Base-by-base conservation (phyloP, 1,140 invertebrate species). In the Macrosteles quadrilineatus region DNA sequence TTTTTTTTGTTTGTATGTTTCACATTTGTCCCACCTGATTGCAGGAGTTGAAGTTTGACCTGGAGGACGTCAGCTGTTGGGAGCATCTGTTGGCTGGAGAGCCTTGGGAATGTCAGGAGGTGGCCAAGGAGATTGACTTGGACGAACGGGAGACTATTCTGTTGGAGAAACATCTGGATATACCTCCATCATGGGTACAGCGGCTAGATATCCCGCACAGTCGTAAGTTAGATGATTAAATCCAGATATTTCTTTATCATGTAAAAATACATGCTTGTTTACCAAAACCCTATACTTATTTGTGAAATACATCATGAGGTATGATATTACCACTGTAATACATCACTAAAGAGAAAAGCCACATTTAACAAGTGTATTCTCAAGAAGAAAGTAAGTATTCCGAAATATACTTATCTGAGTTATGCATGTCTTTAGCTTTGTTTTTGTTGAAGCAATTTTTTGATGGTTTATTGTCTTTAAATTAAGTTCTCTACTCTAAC, bases 131-230 rank as follows among this genome's bases (percentile, higher is more conserved):
- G 4, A 79, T 81, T 43, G 81, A 84, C 69, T 76, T 85, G 27
- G 80, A 83, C 2, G 78, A 85, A 1, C 75, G 81, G 23, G 83
- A 85, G 67, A 75, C 85, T 29, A 84, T 83, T 11, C 76, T 84
- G 31, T 81, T 85, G 3, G 87, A 90, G 73, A 92, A 92, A 77
- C 90, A 91, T 80, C 80, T 95, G 23, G 91, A 93, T 73, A 89
- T 94, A 84, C 92, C 93, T 0, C 78, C 82, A 12, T 90, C 91
- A 32, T 96, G 94, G 89, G 89, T 92, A 3, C 82, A 86, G 62
- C 84, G 87, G 47, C 83, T 96, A 6, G 81, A 87, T 59, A 86
- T 96, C 23, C 81, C 86, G 0, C 80, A 84, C 72, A 81, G 86
- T 77, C 87, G 91, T 91, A 73, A 66, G 70, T 25, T 19, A 27